Conservation (phyloP, 2,888 invertebrate species). For the Gari tellinella region DNA sequence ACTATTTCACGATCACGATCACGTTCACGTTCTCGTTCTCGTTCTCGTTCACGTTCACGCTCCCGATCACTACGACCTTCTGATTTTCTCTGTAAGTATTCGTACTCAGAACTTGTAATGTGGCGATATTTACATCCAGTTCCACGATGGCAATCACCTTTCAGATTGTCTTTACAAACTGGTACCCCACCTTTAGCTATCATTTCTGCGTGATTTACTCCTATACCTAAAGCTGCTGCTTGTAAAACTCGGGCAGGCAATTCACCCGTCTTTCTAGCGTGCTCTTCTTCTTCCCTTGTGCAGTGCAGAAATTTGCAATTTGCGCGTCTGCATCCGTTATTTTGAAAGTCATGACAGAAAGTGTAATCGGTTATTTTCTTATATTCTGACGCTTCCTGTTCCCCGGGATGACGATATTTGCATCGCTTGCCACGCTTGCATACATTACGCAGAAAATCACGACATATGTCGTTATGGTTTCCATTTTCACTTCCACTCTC, state of each 20-base stretch:
- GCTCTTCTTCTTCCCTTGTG: slow-evolving; percentile 89
- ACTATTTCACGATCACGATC: slow-evolving; percentile 8
- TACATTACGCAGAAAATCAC: slow-evolving; percentile 87
- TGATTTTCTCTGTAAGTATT: slow-evolving; percentile 67
- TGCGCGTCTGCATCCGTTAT: slow-evolving; percentile 90
- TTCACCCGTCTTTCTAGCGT: slow-evolving; percentile 89
- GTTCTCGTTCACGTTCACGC: slow-evolving; percentile 3
- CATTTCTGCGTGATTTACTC: slow-evolving; percentile 75
- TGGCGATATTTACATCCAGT: slow-evolving; percentile 86
- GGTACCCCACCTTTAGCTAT: slow-evolving; percentile 83
- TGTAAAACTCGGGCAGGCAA: slow-evolving; percentile 86
- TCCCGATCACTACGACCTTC: slow-evolving; percentile 46
- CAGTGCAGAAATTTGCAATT: slow-evolving; percentile 92
- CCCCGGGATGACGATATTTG: slow-evolving; percentile 86
- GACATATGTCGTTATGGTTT: slow-evolving; percentile 86
- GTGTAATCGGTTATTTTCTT: slow-evolving; percentile 81
- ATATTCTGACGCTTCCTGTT: slow-evolving; percentile 81
- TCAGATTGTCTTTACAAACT: slow-evolving; percentile 88
- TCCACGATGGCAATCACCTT: slow-evolving; percentile 87
- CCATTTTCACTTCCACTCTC: slow-evolving; percentile 76
- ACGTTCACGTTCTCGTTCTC: too few species aligned
- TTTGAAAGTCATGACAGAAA: slow-evolving; percentile 89
- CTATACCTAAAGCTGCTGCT: slow-evolving; percentile 79
- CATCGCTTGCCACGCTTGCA: slow-evolving; percentile 88
- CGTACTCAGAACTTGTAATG: slow-evolving; percentile 66